These are phyloP conservation scores for Drosophila infuscata DNA, from an alignment of 2,888 invertebrate genomes.

Conservation along the genomic window DNA sequence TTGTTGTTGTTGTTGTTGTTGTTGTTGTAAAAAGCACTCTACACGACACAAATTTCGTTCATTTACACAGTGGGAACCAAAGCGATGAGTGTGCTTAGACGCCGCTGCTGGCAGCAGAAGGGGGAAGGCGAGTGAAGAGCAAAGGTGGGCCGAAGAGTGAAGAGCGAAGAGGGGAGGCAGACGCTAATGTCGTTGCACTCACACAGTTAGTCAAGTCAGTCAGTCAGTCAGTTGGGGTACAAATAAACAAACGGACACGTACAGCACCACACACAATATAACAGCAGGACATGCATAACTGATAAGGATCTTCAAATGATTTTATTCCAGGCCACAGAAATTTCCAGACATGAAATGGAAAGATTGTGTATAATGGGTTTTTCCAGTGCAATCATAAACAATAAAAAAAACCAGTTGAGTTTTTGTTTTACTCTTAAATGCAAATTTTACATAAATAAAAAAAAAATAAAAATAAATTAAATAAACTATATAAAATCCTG, in stretches of 20 bases:
- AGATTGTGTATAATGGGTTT: neutral
- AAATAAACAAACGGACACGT: constrained; percentile 29
- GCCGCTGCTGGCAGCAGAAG: neutral
- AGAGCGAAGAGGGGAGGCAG: constrained; percentile 3
- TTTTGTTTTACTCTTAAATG: neutral
- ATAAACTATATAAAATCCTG: neutral
- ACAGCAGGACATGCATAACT: constrained; percentile 31
- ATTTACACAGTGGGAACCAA: constrained; percentile 62
- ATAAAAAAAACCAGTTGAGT: neutral
- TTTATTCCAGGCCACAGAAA: constrained; percentile 22
- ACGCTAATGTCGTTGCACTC: constrained; percentile 74
- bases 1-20: constrained; percentile 30
- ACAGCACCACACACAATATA: neutral
- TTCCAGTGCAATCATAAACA: neutral
- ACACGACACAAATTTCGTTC: constrained; percentile 69
- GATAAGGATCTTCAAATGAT: constrained; percentile 42
- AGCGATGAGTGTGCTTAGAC: constrained; percentile 35
- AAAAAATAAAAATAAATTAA: neutral
- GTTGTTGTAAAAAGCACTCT: constrained; percentile 59
- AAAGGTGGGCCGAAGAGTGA: neutral
- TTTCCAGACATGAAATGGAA: neutral
- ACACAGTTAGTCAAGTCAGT: constrained; percentile 35
- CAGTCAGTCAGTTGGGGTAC: constrained; percentile 2
- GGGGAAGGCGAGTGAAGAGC: neutral
- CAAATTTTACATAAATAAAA: neutral